Percentiles rank a stretch among this genome's conserved stretches.
These are phyloP conservation scores for Hormaphis cornu DNA, from an alignment of 1,140 invertebrate species.

Conservation along the genomic window DNA sequence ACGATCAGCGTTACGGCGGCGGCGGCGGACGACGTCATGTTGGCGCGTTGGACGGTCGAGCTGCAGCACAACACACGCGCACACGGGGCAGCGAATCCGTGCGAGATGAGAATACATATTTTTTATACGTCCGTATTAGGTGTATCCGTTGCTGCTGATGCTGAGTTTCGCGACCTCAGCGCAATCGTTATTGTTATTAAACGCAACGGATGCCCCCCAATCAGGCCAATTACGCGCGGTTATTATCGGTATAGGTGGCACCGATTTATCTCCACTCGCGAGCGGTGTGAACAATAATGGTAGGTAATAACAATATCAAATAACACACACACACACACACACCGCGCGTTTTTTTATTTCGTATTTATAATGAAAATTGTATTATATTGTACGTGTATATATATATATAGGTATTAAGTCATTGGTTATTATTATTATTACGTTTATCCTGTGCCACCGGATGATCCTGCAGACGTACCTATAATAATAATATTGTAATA, in stretches of 20 bases:
- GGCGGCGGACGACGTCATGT: constrained; percentile 9
- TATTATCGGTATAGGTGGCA: not conserved
- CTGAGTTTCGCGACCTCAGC: not conserved
- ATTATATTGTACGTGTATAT: too few relatives aligned
- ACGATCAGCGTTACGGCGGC: not conserved
- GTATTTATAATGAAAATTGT: too few relatives aligned
- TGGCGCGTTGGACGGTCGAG: not conserved
- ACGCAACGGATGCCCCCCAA: not conserved
- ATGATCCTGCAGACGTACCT: not conserved
- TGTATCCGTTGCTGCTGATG: not conserved
- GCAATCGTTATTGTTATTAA: too few relatives aligned
- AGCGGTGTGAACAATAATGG: too few relatives aligned
- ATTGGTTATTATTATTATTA: not conserved
- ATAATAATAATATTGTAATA: too few relatives aligned
- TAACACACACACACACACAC: too few relatives aligned
- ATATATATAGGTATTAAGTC: too few relatives aligned
- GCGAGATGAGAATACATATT: not conserved
- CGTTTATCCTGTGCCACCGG: not conserved
- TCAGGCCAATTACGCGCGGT: constrained; percentile 10
- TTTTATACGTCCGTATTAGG: not conserved
- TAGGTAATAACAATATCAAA: too few relatives aligned
- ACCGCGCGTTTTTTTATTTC: too few relatives aligned
- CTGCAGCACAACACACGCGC: not conserved
- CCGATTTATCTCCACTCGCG: too few relatives aligned
- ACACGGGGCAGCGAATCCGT: constrained; percentile 1